These are phyloP conservation scores for Myodes glareolus DNA, from an alignment of 2,113 vertebrate genomes.

Conservation along the genomic window DNA sequence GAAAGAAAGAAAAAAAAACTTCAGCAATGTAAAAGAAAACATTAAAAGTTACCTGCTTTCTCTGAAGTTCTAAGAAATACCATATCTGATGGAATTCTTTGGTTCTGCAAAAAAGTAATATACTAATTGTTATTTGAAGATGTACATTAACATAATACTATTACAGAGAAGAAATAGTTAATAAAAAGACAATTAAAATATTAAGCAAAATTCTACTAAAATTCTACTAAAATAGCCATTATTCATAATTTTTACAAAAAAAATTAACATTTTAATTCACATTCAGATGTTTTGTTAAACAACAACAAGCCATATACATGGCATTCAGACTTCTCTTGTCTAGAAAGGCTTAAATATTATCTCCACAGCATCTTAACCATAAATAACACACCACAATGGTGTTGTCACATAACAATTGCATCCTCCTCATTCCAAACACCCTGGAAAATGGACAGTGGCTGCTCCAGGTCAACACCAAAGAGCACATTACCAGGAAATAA, in stretches of 20 bases:
- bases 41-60: constrained; percentile 87
- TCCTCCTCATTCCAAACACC: background rate
- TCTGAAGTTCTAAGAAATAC: constrained; percentile 91
- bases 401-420: background rate
- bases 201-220: constrained; percentile 81
- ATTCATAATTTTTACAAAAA: constrained; percentile 80
- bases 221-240: constrained; percentile 68
- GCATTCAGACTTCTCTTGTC: background rate
- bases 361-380: background rate
- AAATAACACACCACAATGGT: background rate
- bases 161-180: constrained; percentile 71
- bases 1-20: background rate
- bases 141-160: constrained; percentile 72
- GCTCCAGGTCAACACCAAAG: background rate
- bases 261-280: constrained; percentile 79
- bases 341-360: background rate
- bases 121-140: constrained; percentile 52
- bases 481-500: background rate
- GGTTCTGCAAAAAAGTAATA: constrained; percentile 85
- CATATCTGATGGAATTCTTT: constrained; percentile 91
- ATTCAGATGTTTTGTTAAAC: constrained; percentile 47
- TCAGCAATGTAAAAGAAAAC: constrained; percentile 32
- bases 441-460: background rate
- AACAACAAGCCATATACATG: constrained; percentile 50
- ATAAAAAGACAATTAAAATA: constrained; percentile 75